These are phyloP conservation scores for Brachionus angularis DNA, from an alignment of 1,140 invertebrate species.

Conservation along the genomic window DNA sequence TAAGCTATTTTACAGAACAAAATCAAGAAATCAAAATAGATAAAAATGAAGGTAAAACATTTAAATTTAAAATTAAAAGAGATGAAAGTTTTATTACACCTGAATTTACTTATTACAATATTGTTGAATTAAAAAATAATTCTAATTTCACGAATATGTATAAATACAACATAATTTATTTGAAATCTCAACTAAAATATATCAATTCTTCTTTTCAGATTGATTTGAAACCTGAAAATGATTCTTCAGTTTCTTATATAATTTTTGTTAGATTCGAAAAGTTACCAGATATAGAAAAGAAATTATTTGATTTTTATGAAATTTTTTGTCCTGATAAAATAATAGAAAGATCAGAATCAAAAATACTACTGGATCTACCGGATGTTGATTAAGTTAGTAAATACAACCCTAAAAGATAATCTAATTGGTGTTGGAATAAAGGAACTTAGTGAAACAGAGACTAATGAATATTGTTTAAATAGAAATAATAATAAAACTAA, in stretches of 20 bases:
- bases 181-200: background rate
- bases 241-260: background rate
- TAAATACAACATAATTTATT: background rate
- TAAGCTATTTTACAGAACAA: background rate
- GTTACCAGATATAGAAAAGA: background rate
- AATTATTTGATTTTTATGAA: background rate
- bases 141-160: background rate
- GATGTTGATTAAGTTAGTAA: background rate
- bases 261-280: background rate
- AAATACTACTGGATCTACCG: background rate
- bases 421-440: background rate
- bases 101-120: background rate
- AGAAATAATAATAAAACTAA: background rate
- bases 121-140: background rate
- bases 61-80: conserved; percentile 1
- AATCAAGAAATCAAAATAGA: background rate
- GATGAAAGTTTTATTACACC: background rate
- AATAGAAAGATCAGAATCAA: background rate
- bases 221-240: background rate
- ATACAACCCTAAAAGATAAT: background rate
- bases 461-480: background rate
- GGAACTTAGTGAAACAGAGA: background rate
- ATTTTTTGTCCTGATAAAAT: background rate
- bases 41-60: background rate
- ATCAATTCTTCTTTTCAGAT: background rate